A percentile compares a stretch with the other conserved stretches of the same genome.
Evolutionary conservation across 2,888 invertebrate species (phyloP).

Genomic region (Idaea aversata): DNA sequence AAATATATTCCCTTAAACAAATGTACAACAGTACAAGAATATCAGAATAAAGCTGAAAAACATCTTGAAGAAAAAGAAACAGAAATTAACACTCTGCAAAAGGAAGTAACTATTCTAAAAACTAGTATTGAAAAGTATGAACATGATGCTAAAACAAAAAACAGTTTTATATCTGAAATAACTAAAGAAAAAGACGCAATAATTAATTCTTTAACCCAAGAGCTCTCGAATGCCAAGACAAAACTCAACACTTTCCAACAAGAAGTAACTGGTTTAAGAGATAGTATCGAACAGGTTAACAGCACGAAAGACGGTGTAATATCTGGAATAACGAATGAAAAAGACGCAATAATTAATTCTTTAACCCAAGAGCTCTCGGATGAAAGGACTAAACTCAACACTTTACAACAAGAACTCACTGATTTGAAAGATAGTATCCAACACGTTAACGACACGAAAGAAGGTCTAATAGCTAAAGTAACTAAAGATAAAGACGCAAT

Average conservation of each 20-base stretch:
- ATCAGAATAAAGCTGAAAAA: slow-evolving; percentile 49
- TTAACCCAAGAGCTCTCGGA: neutral
- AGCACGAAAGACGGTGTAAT: neutral
- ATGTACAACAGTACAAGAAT: slow-evolving; percentile 50
- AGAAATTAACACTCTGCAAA: slow-evolving; percentile 39
- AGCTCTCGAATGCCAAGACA: no score
- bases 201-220: no score
- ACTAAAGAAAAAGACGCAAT: no score
- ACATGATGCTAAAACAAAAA: no score
- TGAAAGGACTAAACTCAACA: neutral
- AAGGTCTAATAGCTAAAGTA: neutral
- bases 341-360: neutral
- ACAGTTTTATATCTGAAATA: no score
- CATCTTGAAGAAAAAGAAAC: slow-evolving; percentile 45
- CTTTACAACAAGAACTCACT: neutral
- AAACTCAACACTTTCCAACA: no score
- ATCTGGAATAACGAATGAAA: no score
- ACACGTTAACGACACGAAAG: neutral
- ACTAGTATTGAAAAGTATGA: neutral
- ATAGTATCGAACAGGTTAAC: no score
- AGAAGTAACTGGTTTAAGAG: no score
- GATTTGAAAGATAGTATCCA: neutral
- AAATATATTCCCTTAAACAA: slow-evolving; percentile 44
- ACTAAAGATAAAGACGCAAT: neutral
- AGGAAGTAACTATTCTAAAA: slow-evolving; percentile 36